Base-by-base conservation (phyloP, 2,888 invertebrate genomes). In the Epistrophella euchroma region DNA sequence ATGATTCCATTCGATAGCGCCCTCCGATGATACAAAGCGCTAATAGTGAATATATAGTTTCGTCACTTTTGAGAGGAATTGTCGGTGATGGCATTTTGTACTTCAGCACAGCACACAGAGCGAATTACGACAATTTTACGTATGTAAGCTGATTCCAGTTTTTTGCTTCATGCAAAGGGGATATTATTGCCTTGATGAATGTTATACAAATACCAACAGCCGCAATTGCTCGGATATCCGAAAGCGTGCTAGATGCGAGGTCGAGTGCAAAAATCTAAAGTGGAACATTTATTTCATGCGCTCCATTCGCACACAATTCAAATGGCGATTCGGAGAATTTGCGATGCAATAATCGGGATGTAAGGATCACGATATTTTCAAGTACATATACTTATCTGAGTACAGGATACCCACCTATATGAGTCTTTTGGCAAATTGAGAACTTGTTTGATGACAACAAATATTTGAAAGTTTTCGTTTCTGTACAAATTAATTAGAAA, bases 121-220 rank as follows among this genome's bases (percentile, higher is more conserved):
- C 52, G 74, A 86, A 86, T 86, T 86, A 86, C 86, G 82, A 78
- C 73, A 47, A 86, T 86, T 86, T 86, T 82, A 77, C 82, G 86
- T 86, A 77, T 82, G 86, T 86, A 86, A 86, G 82, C 86, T 45
- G 86, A 82, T 86, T 86, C 73, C 43, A 82, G 70, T 52, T 52
- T 52, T 55, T 64, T 79, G 64, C 66, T 58, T n/a, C 25, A n/a
- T n/a, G n/a, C n/a, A n/a, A 9, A 43, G 62, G 70, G 75, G 22
- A 1, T 9, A 6, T 17, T 5, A 3, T 66, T 15, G 60, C 66
- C 7, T 25, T n/a, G 56, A 72, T 55, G 40, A 37, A 66, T 17
- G 22, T 22, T 37, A 56, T 19, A 56, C 71, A 56, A 56, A 74
- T 64, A 74, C 58, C 60, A 56, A 47, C 15, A 47, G 81, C 66